phyloP scores from a whole-genome alignment of 2,113 vertebrate genomes.

The Cryptoleucopteryx plumbea region DNA sequence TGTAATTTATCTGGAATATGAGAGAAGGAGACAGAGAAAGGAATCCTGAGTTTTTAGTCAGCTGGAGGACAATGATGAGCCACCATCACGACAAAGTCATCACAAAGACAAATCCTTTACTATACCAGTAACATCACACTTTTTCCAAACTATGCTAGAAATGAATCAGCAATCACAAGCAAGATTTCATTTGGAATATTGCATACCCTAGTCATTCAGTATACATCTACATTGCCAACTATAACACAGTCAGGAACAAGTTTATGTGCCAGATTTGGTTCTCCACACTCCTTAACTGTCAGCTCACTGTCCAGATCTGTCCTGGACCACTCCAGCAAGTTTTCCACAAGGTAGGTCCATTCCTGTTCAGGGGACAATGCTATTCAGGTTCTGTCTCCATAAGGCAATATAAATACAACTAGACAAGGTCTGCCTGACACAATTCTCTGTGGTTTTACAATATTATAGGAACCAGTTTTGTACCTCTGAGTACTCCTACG shows the following conservation, averaged over 20 bases:
- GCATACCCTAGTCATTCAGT: not conserved
- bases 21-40: not conserved
- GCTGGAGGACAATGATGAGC: not conserved
- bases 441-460: not conserved
- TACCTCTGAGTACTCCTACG: not conserved
- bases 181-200: not conserved
- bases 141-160: not conserved
- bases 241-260: not conserved
- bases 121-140: fast-evolving
- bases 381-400: not conserved
- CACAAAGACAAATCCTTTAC: not conserved
- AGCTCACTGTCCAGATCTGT: not conserved
- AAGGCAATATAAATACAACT: not conserved
- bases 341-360: not conserved
- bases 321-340: not conserved
- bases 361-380: not conserved
- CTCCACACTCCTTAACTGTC: not conserved
- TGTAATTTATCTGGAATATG: not conserved
- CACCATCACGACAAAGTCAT: not conserved
- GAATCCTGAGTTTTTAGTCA: not conserved
- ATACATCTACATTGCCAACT: not conserved
- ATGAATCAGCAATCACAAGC: not conserved
- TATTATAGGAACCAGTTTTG: not conserved
- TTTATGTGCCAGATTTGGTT: not conserved
- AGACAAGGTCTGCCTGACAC: not conserved